Evolutionary conservation across 1,140 invertebrate genomes (phyloP).

Genomic region (Eumaeus atala): DNA sequence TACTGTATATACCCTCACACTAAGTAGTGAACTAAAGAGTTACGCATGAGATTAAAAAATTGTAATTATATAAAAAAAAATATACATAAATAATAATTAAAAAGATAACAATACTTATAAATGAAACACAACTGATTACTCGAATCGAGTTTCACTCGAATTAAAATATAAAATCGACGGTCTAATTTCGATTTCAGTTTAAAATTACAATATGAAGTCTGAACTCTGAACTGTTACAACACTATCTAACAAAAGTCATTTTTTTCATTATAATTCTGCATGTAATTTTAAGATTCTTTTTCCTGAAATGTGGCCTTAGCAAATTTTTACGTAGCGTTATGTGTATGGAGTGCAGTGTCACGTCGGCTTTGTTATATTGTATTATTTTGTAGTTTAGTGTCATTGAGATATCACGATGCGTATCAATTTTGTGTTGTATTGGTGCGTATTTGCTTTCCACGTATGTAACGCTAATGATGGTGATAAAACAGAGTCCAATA

Average conservation of each 20-base stretch:
- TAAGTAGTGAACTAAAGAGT: too few species aligned
- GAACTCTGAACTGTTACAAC: not conserved
- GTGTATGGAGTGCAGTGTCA: conserved; percentile 52
- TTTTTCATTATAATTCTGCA: conserved; percentile 6
- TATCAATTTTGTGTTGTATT: conserved; percentile 69
- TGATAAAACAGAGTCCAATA: conserved; percentile 53
- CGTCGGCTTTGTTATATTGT: conserved; percentile 46
- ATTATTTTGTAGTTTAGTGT: conserved; percentile 49
- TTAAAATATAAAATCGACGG: too few species aligned
- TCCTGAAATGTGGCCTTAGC: conserved; percentile 8
- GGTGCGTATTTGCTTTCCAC: conserved; percentile 68
- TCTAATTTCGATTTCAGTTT: not conserved
- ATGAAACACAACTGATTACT: too few species aligned
- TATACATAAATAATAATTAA: too few species aligned
- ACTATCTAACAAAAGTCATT: conserved; percentile 4
- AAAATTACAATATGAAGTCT: too few species aligned
- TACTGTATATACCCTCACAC: too few species aligned
- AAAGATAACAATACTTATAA: too few species aligned
- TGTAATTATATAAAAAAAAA: too few species aligned
- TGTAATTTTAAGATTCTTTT: not conserved
- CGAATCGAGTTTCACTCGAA: too few species aligned
- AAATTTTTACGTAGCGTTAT: conserved; percentile 17
- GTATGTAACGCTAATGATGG: conserved; percentile 62
- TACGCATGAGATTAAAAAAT: too few species aligned
- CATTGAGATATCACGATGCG: conserved; percentile 68